Evolutionary conservation across 2,113 vertebrate genomes (phyloP).

Genomic region (Apistogramma diplotaenia): DNA sequence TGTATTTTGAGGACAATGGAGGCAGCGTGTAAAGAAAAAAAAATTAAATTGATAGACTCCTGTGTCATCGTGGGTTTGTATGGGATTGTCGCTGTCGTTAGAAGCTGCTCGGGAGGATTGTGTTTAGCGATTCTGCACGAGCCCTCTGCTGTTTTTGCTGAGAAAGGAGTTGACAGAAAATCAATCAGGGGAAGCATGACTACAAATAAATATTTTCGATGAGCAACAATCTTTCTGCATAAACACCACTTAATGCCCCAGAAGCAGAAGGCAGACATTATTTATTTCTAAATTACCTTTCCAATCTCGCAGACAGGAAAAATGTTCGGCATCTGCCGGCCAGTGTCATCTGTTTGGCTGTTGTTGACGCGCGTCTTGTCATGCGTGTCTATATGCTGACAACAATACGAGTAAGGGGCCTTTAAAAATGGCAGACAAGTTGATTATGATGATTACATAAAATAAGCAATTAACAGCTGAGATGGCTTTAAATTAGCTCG

Average conservation of each 20-base stretch:
- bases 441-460: slow-evolving; percentile 2
- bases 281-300: slow-evolving; percentile 53
- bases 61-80: slow-evolving; percentile 41
- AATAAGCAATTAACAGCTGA: slow-evolving; percentile 26
- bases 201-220: slow-evolving; percentile 57
- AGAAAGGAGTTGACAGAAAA: slow-evolving; percentile 50
- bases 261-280: slow-evolving; percentile 29
- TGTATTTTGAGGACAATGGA: slow-evolving; percentile 54
- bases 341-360: slow-evolving; percentile 8
- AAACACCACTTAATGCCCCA: slow-evolving; percentile 37
- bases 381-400: background rate
- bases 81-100: slow-evolving; percentile 6
- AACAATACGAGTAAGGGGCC: background rate
- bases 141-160: slow-evolving; percentile 22
- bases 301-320: slow-evolving; percentile 20
- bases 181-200: slow-evolving; percentile 50
- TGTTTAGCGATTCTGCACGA: slow-evolving; percentile 48
- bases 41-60: slow-evolving; percentile 42
- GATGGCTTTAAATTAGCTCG: slow-evolving; percentile 7
- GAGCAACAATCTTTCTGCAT: slow-evolving; percentile 29
- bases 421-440: background rate
- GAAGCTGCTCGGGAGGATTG: slow-evolving; percentile 12
- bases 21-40: slow-evolving; percentile 35
- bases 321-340: slow-evolving; percentile 7
- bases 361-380: background rate